A percentile compares a stretch with the other conserved stretches of the same genome.
Conservation (phyloP, 2,797 vertebrate species). For the Cossypha polioptera region DNA sequence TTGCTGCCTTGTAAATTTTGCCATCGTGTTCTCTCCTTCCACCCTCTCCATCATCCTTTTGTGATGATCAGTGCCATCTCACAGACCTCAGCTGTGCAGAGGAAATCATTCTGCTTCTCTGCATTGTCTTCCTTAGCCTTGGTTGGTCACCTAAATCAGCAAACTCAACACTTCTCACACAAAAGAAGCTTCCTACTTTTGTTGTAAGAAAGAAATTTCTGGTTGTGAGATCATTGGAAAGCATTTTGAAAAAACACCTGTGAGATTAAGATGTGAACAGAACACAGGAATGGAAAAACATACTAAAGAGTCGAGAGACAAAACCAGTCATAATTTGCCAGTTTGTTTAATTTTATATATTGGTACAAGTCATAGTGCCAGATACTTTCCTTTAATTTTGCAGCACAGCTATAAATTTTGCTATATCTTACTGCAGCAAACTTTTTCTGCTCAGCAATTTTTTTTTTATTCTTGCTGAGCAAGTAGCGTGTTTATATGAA, state of each 20-base stretch:
- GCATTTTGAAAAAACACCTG: slow-evolving; percentile 2
- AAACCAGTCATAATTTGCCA: neutral
- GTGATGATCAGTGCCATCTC: neutral
- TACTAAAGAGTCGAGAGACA: neutral
- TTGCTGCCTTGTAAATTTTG: neutral
- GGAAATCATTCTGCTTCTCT: slow-evolving; percentile 31
- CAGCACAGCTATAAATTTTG: neutral
- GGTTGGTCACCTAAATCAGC: neutral
- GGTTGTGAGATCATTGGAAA: neutral
- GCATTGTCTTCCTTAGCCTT: slow-evolving; percentile 39
- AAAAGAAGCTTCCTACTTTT: slow-evolving; percentile 56
- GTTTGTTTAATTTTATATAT: neutral
- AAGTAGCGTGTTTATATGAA: neutral
- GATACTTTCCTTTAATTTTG: neutral
- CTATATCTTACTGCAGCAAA: neutral
- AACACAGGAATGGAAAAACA: neutral
- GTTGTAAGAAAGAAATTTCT: slow-evolving; percentile 18
- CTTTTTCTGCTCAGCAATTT: slow-evolving; percentile 24
- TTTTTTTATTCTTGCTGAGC: slow-evolving; percentile 40
- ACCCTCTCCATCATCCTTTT: neutral
- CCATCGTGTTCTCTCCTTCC: neutral
- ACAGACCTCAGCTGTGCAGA: neutral
- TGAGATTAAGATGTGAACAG: neutral
- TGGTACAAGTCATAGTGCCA: neutral
- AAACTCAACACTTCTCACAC: neutral